Evolutionary conservation across 2,888 invertebrate species (phyloP), one percentile per base, ranked within the genome.

Genomic region (Gymnoscelis rufifasciata): DNA sequence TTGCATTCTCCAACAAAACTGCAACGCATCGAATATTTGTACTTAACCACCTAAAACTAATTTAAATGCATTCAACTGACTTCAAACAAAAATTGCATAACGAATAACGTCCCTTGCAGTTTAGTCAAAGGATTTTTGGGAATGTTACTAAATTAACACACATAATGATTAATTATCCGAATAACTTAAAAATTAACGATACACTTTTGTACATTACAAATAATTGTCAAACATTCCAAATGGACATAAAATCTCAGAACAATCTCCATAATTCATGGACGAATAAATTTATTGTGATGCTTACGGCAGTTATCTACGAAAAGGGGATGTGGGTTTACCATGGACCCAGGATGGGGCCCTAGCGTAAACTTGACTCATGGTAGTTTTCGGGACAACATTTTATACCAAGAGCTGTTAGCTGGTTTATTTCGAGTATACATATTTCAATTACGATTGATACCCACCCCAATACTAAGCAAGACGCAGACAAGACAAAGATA

Each of bases 1-100:
- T 52, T 54, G 50, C 53, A 58, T 51, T 59, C 57, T 63, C 62
- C 50, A 66, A 72, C 72, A 73, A 75, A 78, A 75, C 73, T 70
- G 72, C 68, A 58, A 58, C 56, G 61, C 59, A 60, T 64, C 61
- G 72, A 78, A 75, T 80, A 71, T 83, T 86, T 86, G 83, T 84
- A 86, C 84, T 83, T 68, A 66, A 65, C 66, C 68, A 52, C 68
- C 75, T 84, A 81, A 78, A 74, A 58, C 83, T 84, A 86, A 55
- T 69, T 74, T 86, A 86, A 86, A 86, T 86, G 86, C 86, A 83
- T 74, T 74, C 58, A 64, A 71, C 68, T 72, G 74, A 81, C 75
- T 76, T 73, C 61, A 64, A 75, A 65, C 69, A 64, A 37, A 64
- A 39, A 68, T 70, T 62, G 64, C 68, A 58, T 64, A 60, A 57